Percentiles rank a stretch among this genome's conserved stretches.
Conservation (phyloP, 2,888 invertebrate genomes). For the Torymus aiolomorphi region DNA sequence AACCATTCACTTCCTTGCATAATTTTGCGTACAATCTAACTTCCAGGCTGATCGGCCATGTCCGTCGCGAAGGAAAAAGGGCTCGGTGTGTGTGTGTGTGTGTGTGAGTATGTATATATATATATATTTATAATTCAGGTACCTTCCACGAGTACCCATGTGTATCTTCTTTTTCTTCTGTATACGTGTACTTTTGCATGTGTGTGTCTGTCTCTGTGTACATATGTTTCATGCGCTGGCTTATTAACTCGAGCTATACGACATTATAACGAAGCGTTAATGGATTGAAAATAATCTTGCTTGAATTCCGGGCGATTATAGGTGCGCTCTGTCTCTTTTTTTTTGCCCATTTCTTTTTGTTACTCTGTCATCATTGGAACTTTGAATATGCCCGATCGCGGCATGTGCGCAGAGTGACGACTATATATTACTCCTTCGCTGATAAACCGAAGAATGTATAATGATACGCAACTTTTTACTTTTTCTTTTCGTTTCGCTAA, state of each 20-base stretch:
- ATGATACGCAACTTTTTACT: background rate
- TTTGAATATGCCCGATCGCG: conserved; percentile 33
- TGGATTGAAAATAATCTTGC: conserved; percentile 45
- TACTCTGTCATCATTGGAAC: conserved; percentile 42
- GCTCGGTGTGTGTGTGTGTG: conserved; percentile 28
- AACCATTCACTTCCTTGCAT: no score
- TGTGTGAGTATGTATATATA: conserved; percentile 27
- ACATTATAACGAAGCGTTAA: conserved; percentile 51
- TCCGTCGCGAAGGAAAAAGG: conserved; percentile 26
- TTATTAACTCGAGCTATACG: conserved; percentile 41
- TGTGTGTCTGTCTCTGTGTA: conserved; percentile 34
- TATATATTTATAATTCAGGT: conserved; percentile 38
- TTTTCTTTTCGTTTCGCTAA: background rate
- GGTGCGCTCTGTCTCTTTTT: conserved; percentile 15
- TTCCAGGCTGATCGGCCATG: conserved; percentile 19
- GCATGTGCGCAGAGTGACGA: conserved; percentile 17
- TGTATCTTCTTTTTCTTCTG: background rate
- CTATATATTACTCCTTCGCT: conserved; percentile 8
- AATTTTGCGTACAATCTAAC: background rate
- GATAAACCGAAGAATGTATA: background rate
- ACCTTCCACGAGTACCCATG: conserved; percentile 41
- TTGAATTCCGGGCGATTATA: conserved; percentile 44
- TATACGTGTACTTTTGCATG: conserved; percentile 10
- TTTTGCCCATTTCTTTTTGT: background rate
- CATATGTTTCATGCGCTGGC: conserved; percentile 36